Conservation (phyloP, 2,888 invertebrate genomes). For the Junonia oenone region DNA sequence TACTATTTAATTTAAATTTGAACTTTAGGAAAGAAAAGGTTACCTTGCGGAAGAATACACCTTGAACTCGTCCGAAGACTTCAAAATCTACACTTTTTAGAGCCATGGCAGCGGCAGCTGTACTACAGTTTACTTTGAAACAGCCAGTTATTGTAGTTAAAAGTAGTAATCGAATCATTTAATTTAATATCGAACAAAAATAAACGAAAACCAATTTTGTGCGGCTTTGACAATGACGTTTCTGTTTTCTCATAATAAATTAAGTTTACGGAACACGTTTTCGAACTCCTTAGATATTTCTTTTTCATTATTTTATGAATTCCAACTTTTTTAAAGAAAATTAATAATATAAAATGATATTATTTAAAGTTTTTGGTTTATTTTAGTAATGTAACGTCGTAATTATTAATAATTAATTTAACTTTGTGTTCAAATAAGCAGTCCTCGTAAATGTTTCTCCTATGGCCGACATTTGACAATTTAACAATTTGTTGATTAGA, state of each 20-base stretch:
- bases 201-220: background rate
- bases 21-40: constrained; percentile 12
- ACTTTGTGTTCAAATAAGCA: background rate
- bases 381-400: background rate
- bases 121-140: constrained; percentile 32
- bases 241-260: background rate
- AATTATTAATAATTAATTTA: background rate
- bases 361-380: too few relatives aligned
- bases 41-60: constrained; percentile 83
- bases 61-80: constrained; percentile 81
- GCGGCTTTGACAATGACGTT: background rate
- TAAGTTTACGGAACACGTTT: background rate
- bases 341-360: too few relatives aligned
- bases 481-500: background rate
- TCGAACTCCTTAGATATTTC: background rate
- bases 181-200: constrained; percentile 1
- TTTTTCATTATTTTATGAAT: background rate
- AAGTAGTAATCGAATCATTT: constrained; percentile 50
- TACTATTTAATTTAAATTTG: background rate
- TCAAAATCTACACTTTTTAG: constrained; percentile 75
- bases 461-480: background rate
- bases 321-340: background rate
- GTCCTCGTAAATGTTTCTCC: background rate
- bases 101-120: constrained; percentile 39
- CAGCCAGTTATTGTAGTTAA: constrained; percentile 40